Conservation (phyloP, 2,797 vertebrate genomes). For the Megaceryle alcyon region DNA sequence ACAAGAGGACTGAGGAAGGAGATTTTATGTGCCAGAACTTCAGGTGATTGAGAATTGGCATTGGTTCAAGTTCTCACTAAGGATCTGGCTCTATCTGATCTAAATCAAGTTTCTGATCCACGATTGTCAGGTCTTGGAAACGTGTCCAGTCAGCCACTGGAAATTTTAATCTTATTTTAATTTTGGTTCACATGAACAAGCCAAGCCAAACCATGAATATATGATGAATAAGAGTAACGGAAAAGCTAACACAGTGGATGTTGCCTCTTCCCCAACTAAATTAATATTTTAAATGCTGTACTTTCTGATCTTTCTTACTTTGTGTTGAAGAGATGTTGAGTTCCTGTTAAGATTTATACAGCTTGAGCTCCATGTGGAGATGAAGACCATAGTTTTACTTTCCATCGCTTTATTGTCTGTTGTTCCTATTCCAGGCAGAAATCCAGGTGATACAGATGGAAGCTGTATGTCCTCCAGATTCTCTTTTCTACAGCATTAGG, state of each 20-base stretch:
- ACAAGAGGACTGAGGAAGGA: slow-evolving; percentile 5
- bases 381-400: not conserved
- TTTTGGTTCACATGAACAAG: not conserved
- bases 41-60: slow-evolving; percentile 35
- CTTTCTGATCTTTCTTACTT: not conserved
- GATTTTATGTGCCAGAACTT: slow-evolving; percentile 48
- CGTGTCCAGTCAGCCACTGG: not conserved
- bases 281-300: not conserved
- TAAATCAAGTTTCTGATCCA: not conserved
- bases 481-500: not conserved
- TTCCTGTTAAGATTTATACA: not conserved
- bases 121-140: not conserved
- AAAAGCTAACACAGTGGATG: not conserved
- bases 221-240: not conserved
- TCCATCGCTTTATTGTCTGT: slow-evolving; percentile 24
- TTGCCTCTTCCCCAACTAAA: not conserved
- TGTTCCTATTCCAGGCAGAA: slow-evolving; percentile 23
- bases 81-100: slow-evolving; percentile 1
- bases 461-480: slow-evolving; percentile 19
- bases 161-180: slow-evolving; percentile 42
- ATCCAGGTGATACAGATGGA: slow-evolving; percentile 32
- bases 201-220: not conserved
- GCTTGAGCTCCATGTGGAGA: slow-evolving; percentile 20
- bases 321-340: not conserved
- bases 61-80: not conserved